Conservation (phyloP, 2,113 vertebrate species). For the Neotragus pygmaeus region DNA sequence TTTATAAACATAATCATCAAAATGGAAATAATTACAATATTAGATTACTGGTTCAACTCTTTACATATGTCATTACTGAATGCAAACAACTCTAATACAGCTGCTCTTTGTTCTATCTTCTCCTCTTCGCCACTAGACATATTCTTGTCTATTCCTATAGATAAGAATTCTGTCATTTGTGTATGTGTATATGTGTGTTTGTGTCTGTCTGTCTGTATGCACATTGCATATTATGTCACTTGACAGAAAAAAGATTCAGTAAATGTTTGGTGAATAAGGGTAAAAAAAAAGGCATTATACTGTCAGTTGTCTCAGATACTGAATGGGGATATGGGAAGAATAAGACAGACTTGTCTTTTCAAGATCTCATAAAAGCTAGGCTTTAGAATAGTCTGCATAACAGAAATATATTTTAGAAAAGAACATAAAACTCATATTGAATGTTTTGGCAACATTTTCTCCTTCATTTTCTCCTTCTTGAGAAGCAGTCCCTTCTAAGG, state of each 20-base stretch:
- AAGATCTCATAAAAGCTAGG: neutral
- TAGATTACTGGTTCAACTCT: neutral
- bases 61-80: neutral
- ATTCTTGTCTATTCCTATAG: neutral
- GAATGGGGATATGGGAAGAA: rapidly evolving
- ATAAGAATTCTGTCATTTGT: neutral
- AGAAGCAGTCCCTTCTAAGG: neutral
- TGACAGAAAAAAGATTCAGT: neutral
- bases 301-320: neutral
- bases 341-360: neutral
- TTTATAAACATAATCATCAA: slow-evolving; percentile 26
- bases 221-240: neutral
- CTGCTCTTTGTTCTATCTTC: neutral
- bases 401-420: neutral
- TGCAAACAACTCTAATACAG: neutral
- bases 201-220: neutral
- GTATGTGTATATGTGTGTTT: neutral
- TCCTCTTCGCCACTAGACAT: neutral
- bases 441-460: neutral
- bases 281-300: neutral
- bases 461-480: neutral
- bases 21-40: neutral
- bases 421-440: neutral
- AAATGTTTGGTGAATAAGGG: neutral
- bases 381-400: neutral